Percentiles rank a stretch among this genome's conserved stretches.
These are phyloP conservation scores for Torymus tubicola DNA, from an alignment of 2,888 invertebrate genomes.

Conservation along the genomic window DNA sequence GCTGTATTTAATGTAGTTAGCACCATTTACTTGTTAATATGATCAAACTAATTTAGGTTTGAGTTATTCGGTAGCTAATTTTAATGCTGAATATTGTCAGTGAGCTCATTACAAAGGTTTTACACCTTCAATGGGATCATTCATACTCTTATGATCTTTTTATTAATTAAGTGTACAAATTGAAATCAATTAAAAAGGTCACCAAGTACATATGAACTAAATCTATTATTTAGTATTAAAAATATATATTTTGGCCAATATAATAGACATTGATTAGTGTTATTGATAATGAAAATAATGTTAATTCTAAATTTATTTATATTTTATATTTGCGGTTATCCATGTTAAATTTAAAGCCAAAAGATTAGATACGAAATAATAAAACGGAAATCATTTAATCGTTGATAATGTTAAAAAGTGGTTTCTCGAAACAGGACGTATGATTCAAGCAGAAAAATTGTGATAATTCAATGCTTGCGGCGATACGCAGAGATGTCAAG, in stretches of 20 bases:
- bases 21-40: conserved; percentile 3
- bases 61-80: conserved; percentile 13
- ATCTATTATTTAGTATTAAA: no score
- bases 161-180: no score
- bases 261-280: no score
- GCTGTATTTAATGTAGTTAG: not conserved
- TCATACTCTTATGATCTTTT: no score
- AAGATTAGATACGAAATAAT: conserved; percentile 39
- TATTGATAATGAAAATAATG: not conserved
- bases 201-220: no score
- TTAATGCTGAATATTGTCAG: not conserved
- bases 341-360: not conserved
- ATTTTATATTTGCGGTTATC: not conserved
- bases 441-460: conserved; percentile 40
- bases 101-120: no score
- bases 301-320: not conserved
- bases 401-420: not conserved
- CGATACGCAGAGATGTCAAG: not conserved
- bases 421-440: conserved; percentile 28
- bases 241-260: no score
- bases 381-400: conserved; percentile 37
- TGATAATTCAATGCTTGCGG: conserved; percentile 22
- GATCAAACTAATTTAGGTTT: conserved; percentile 19
- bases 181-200: no score
- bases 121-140: no score